Base-by-base conservation (phyloP, 2,888 invertebrate species). In the Epistrophella euchroma region DNA sequence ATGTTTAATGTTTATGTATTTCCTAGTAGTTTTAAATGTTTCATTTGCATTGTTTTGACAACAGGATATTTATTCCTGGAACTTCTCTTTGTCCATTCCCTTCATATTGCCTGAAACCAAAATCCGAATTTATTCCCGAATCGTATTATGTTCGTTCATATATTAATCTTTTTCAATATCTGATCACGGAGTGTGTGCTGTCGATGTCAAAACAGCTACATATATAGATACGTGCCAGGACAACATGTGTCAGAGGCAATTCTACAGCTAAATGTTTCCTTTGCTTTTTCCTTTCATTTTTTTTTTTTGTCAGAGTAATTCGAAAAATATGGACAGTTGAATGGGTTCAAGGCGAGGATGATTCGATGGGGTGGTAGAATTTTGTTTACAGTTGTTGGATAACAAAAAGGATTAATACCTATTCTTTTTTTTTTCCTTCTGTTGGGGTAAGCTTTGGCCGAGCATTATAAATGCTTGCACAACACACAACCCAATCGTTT, bases 361-460 rank as follows among this genome's bases (percentile, higher is more conserved):
- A n/a, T n/a, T n/a, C n/a, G n/a, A n/a, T n/a, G n/a, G n/a, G n/a
- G n/a, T n/a, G 19, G 47, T 28, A 10, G 52, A 40, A 15, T n/a
- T 22, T 55, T 37, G 68, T 60, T 45, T 32, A 15, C 50, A 37
- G 11, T n/a, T 60, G 74, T 19, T 60, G 74, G 28, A n/a, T 19
- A 58, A 40, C 68, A 25, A 66, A 64, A 68, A 56, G 68, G 73
- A 74, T 79, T 78, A 74, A 79, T 78, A n/a, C 55, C n/a, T 15
- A 19, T 52, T 43, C 15, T 25, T 22, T 62, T 13, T 11, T 15
- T 47, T 43, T 28, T 64, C 17, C 7, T 37, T 50, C 35, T 43
- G 7, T 0, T 19, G 40, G 45, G 22, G 60, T 15, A 43, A 19
- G 40, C 40, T 28, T 35, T 35, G 55, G n/a, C 9, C 28, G 35